These are phyloP conservation scores for Geotrupes spiniger DNA, from an alignment of 2,888 invertebrate genomes.

Conservation along the genomic window DNA sequence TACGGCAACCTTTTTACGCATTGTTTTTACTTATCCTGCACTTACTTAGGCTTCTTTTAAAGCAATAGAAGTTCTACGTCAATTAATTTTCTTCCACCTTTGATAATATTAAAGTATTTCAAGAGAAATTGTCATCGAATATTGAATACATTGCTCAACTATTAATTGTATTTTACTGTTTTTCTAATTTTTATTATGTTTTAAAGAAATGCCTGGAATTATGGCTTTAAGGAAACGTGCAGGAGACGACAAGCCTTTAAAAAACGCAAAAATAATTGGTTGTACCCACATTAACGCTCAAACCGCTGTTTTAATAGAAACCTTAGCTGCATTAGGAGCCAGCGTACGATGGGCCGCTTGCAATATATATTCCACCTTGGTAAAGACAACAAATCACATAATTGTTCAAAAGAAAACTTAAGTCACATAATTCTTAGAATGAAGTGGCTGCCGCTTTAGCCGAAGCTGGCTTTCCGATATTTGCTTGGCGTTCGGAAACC, in stretches of 20 bases:
- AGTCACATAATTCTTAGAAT: conserved; percentile 61
- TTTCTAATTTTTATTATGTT: no score
- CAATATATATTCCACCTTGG: conserved; percentile 96
- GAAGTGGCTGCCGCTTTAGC: conserved; percentile 96
- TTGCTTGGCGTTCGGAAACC: conserved; percentile 96
- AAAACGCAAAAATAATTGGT: conserved; percentile 91
- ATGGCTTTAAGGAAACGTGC: conserved; percentile 92
- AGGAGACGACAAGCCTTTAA: conserved; percentile 88
- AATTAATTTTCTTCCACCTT: no score
- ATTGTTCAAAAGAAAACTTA: conserved; percentile 4
- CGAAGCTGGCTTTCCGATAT: conserved; percentile 84
- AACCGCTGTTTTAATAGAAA: conserved; percentile 93
- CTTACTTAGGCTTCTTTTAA: no score
- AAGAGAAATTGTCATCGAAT: no score
- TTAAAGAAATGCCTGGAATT: conserved; percentile 93
- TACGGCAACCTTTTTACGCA: no score
- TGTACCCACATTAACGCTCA: conserved; percentile 99
- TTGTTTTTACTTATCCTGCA: no score
- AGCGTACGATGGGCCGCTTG: conserved; percentile 96
- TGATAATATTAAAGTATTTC: no score
- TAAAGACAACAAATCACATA: conserved; percentile 35
- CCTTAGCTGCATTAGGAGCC: conserved; percentile 83
- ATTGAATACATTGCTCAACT: no score
- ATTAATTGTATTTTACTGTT: no score
- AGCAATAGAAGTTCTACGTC: no score